These are phyloP conservation scores for Eupithecia inturbata DNA, from an alignment of 2,888 invertebrate species.

Conservation along the genomic window DNA sequence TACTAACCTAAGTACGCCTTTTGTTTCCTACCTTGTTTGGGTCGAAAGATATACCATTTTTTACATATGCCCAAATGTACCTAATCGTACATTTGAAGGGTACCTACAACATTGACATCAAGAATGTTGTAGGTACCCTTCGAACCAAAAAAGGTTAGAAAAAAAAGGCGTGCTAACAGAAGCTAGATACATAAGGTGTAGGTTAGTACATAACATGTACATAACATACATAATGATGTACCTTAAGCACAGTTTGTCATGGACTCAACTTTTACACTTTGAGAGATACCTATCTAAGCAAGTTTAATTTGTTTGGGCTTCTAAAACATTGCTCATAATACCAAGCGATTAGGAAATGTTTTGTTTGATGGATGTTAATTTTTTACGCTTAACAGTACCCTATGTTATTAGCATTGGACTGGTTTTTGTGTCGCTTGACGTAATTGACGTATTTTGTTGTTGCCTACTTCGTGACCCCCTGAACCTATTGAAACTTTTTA, in stretches of 20 bases:
- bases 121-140: background rate
- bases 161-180: background rate
- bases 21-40: no score
- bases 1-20: no score
- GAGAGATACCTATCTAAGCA: background rate
- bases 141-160: background rate
- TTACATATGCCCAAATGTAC: no score
- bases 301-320: background rate
- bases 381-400: background rate
- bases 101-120: no score
- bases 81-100: no score
- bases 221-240: background rate
- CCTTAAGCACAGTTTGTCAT: background rate
- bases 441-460: conserved; percentile 1
- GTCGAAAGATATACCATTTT: no score
- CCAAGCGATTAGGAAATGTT: background rate
- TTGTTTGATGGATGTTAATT: background rate
- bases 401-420: background rate
- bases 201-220: no score
- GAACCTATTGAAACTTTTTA: conserved; percentile 1
- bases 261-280: background rate
- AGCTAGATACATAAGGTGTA: background rate
- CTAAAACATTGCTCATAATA: background rate
- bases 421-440: conserved; percentile 1
- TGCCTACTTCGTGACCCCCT: conserved; percentile 5